phyloP scores from a whole-genome alignment of 2,888 invertebrate species.

The Notodonta ziczac region DNA sequence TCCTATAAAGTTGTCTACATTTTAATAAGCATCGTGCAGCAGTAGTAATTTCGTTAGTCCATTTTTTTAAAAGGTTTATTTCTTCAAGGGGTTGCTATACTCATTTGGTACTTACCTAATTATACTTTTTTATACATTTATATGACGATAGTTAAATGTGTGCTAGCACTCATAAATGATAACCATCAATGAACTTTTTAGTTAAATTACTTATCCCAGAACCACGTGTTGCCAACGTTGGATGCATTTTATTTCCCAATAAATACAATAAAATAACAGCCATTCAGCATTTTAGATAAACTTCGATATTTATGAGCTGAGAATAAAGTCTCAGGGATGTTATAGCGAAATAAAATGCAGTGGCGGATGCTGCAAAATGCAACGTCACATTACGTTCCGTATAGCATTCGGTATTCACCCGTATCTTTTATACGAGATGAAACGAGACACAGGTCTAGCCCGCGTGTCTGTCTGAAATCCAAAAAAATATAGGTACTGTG shows the following conservation, averaged over 20 bases:
- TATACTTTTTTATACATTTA: too few species aligned
- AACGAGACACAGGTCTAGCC: not conserved
- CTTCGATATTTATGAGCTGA: slow-evolving; percentile 16
- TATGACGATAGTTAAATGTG: too few species aligned
- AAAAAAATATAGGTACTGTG: not conserved
- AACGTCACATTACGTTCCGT: slow-evolving; percentile 38
- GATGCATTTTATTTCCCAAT: not conserved
- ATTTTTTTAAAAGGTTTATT: too few species aligned
- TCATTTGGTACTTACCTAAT: too few species aligned
- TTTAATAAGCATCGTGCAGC: too few species aligned
- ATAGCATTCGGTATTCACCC: slow-evolving; percentile 42
- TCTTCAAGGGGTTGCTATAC: too few species aligned
- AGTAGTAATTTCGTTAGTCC: too few species aligned
- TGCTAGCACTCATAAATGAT: too few species aligned
- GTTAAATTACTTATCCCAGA: too few species aligned
- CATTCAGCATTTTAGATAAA: slow-evolving; percentile 12
- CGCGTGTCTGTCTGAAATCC: slow-evolving; percentile 19
- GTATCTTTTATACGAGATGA: slow-evolving; percentile 29
- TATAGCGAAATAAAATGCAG: slow-evolving; percentile 28
- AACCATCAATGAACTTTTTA: too few species aligned
- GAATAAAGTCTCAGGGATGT: slow-evolving; percentile 23
- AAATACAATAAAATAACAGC: slow-evolving; percentile 2
- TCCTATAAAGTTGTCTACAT: too few species aligned
- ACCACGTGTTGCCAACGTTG: too few species aligned
- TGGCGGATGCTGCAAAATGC: slow-evolving; percentile 33